Conservation (phyloP, 2,113 vertebrate species). For the Cygnus atratus region DNA sequence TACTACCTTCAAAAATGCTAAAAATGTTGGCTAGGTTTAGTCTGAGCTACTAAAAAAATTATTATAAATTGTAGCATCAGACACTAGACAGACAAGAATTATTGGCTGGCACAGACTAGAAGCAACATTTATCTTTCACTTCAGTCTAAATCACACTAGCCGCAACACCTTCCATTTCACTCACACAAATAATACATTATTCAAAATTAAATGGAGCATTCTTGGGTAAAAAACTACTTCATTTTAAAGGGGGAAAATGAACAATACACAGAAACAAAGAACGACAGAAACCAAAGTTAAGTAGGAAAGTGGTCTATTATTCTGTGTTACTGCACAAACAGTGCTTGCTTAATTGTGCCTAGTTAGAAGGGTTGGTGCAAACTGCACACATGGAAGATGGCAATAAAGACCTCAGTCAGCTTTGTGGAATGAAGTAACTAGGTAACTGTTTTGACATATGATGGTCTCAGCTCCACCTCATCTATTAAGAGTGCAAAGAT, state of each 20-base stretch:
- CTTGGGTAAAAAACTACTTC: constrained; percentile 82
- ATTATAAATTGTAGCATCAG: constrained; percentile 74
- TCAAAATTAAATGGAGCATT: constrained; percentile 81
- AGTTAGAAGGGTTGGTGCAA: constrained; percentile 88
- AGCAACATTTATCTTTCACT: constrained; percentile 80
- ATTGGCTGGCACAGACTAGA: constrained; percentile 78
- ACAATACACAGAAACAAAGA: constrained; percentile 77
- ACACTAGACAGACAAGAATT: constrained; percentile 80
- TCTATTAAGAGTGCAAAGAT: constrained; percentile 91
- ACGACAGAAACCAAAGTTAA: constrained; percentile 76
- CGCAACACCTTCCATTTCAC: constrained; percentile 84
- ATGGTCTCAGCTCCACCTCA: constrained; percentile 88
- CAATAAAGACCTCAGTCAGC: constrained; percentile 90
- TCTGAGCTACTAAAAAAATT: constrained; percentile 77
- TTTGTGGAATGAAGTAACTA: constrained; percentile 92
- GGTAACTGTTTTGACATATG: constrained; percentile 86
- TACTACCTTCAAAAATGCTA: constrained; percentile 79
- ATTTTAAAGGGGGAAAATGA: constrained; percentile 78
- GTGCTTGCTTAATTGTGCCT: constrained; percentile 89
- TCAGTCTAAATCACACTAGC: constrained; percentile 81
- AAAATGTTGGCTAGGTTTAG: constrained; percentile 80
- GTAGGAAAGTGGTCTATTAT: constrained; percentile 84
- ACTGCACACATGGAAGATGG: constrained; percentile 88
- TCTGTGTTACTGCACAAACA: constrained; percentile 85
- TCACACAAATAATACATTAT: constrained; percentile 81